Evolutionary conservation across 2,888 invertebrate species (phyloP), one percentile per base, ranked within the genome.

Genomic region (Chymomyza amoena): DNA sequence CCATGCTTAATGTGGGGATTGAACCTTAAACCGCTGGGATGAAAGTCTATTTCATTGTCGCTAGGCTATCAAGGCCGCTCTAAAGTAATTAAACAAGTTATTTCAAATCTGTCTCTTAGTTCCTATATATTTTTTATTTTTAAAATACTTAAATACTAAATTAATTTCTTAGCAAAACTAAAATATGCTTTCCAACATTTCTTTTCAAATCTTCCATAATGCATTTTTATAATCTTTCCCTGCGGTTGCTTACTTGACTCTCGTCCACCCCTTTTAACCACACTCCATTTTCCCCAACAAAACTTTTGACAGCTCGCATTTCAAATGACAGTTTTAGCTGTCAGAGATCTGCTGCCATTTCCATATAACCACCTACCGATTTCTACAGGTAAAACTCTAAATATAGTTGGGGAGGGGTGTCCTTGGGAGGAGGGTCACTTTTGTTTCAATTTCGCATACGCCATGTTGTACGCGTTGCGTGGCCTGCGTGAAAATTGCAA

Each of bases 301-400:
- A 73, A 72, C 73, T 64, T 79, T 72, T 82, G 85, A 80, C 85
- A 85, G 61, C 68, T 60, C 59, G 51, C 75, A 76, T 83, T 87
- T 86, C 79, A 85, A 87, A 81, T 89, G 88, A 89, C 90, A 90
- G 82, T 88, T 88, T 85, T 73, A 84, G 84, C 88, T 90, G 90
- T 88, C 89, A 90, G 60, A 25, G 57, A 18, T 13, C 13, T 13
- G 39, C 13, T 45, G 13, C 13, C 75, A 32, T 68, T 50, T 50
- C 57, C 56, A 51, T 16, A 18, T 32, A 32, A 52, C 3, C 32
- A 50, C 50, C 50, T 51, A 3, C 25, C 4, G 25, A 25, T 25
- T 25, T 32, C 36, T 32, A 64, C 61, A 60, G 54, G 18, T 61
- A 65, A 39, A 20, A 56, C 13, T 45, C 39, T 13, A 45, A 45